Conservation (phyloP, 1,140 invertebrate species). For the Plectus sambesii region DNA sequence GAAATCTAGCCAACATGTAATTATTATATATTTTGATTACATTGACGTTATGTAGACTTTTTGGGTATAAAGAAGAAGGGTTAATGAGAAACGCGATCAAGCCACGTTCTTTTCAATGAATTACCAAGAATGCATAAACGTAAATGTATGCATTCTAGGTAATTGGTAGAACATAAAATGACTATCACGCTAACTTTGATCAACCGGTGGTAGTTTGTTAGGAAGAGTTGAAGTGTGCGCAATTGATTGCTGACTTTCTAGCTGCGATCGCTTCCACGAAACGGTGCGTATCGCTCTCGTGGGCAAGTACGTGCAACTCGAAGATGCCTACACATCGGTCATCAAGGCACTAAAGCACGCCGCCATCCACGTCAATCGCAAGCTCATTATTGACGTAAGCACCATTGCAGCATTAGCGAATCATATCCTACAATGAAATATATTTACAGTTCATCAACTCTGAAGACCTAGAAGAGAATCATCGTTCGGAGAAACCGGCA, state of each 20-base stretch:
- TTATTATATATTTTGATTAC: slow-evolving; percentile 3
- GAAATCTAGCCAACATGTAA: slow-evolving; percentile 65
- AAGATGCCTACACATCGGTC: slow-evolving; percentile 92
- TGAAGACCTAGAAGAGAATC: slow-evolving; percentile 11
- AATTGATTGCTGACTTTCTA: slow-evolving; percentile 35
- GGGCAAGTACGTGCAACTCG: slow-evolving; percentile 93
- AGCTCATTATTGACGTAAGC: slow-evolving; percentile 63
- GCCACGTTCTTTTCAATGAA: too few relatives aligned
- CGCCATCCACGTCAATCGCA: slow-evolving; percentile 66
- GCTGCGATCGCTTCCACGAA: slow-evolving; percentile 64
- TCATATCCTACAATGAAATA: too few relatives aligned
- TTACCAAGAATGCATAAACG: too few relatives aligned
- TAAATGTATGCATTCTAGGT: too few relatives aligned
- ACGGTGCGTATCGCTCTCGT: slow-evolving; percentile 83
- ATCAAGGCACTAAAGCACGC: slow-evolving; percentile 88
- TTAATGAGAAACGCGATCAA: too few relatives aligned
- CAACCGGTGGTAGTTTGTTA: too few relatives aligned
- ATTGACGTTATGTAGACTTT: too few relatives aligned
- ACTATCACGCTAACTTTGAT: too few relatives aligned
- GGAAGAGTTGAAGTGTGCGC: too few relatives aligned
- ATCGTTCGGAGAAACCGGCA: slow-evolving; percentile 50
- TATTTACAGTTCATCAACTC: slow-evolving; percentile 6
- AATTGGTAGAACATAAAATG: too few relatives aligned
- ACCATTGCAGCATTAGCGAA: not conserved
- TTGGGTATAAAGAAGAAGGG: too few relatives aligned